Conservation (phyloP, 2,113 vertebrate genomes). For the Raja brachyura region DNA sequence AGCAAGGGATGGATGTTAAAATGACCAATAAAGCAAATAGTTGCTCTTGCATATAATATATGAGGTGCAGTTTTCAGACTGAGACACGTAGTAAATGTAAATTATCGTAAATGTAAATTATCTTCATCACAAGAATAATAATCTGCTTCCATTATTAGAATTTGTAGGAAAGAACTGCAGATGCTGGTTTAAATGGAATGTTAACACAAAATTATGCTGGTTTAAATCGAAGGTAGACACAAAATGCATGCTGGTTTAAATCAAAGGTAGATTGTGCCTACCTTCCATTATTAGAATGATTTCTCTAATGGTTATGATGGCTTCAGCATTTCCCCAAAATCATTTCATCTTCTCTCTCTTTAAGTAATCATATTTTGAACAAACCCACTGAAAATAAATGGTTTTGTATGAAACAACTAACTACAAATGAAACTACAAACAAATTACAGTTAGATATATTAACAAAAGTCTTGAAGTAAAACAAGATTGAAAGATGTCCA, state of each 20-base stretch:
- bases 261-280: no score
- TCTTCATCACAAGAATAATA: neutral
- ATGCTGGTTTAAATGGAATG: no score
- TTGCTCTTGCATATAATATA: neutral
- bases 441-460: neutral
- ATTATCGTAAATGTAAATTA: neutral
- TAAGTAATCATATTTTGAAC: slow-evolving; percentile 8
- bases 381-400: neutral
- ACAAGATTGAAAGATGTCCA: neutral
- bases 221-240: no score
- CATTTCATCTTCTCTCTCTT: neutral
- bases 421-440: neutral
- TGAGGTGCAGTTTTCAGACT: neutral
- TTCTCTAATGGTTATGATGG: neutral
- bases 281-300: neutral
- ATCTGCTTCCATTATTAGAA: neutral
- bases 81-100: neutral
- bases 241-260: no score
- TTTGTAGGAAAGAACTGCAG: no score
- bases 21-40: neutral
- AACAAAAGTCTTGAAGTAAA: neutral
- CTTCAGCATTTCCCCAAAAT: neutral
- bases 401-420: neutral
- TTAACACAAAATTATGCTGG: no score
- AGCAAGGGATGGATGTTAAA: neutral